Percentiles rank a stretch among this genome's conserved stretches.
Evolutionary conservation across 2,797 vertebrate genomes (phyloP).

Genomic region (Dallia pectoralis): DNA sequence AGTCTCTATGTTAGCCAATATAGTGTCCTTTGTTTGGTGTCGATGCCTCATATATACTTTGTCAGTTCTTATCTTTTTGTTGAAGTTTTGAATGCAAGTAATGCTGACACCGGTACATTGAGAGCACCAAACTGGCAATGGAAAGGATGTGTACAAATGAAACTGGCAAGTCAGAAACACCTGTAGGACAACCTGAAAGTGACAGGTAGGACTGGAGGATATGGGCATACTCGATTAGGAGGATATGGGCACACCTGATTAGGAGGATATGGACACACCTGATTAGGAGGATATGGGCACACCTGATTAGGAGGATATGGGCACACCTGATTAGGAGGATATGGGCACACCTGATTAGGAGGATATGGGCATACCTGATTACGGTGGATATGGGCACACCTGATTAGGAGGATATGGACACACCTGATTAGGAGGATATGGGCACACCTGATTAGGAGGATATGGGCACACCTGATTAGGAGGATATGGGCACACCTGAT

Average conservation of each 20-base stretch:
- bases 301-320: too few species aligned
- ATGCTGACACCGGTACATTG: too few species aligned
- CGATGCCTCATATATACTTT: background rate
- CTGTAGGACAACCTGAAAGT: background rate
- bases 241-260: background rate
- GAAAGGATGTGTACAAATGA: background rate
- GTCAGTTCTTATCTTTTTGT: background rate
- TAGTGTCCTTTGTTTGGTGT: background rate
- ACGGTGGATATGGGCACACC: too few species aligned
- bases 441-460: too few species aligned
- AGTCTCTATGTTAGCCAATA: background rate
- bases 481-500: too few species aligned
- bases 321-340: too few species aligned
- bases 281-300: background rate
- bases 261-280: too few species aligned
- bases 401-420: background rate
- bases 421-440: too few species aligned
- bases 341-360: background rate
- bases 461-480: background rate
- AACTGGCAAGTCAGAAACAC: background rate
- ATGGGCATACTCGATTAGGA: too few species aligned
- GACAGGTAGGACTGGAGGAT: too few species aligned
- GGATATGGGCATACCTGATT: background rate
- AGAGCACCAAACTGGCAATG: background rate
- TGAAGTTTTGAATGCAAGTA: too few species aligned